Evolutionary conservation across 2,888 invertebrate species (phyloP), one percentile per base, ranked within the genome.

Genomic region (Mycalesis mineus): DNA sequence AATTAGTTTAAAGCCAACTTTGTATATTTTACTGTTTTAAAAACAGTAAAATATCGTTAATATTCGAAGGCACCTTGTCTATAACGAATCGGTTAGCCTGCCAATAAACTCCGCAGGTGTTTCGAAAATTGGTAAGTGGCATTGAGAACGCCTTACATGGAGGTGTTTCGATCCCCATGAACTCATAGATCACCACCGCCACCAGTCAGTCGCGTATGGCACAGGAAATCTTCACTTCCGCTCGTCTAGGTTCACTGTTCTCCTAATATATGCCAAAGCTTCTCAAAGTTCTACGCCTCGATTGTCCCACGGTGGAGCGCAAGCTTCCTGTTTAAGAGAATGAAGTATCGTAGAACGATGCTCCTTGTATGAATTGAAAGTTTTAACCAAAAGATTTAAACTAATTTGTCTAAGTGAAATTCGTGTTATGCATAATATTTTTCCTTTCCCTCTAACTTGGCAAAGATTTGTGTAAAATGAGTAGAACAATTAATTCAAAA

Each of bases 141-240:
- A 82, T 86, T 86, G 84, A 76, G 63, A 57, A 42, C 60, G 37
- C 81, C 77, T 57, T 79, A 77, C 36, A 76, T 67, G 81, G 82
- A 75, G 74, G 78, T 84, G 86, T 85, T 87, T 79, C 80, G 75
- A 74, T 75, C 72, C 67, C 72, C 80, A 78, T 80, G 81, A 72
- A 78, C 80, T 72, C 70, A 60, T 64, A 63, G 68, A 68, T 63
- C 57, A 65, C 37, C 60, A 61, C 50, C 44, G 39, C 50, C 55
- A 42, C 49, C 58, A 67, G 66, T 61, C 58, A 67, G 66, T 61
- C 72, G 65, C 67, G 67, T 78, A 77, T 70, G 78, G 62, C 62
- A 68, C 88, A 83, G 88, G 88, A 88, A 82, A 87, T 84, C 87
- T 83, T 69, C 69, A 81, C 88, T 84, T 88, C 88, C 88, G 87